Evolutionary conservation across 2,797 vertebrate genomes (phyloP), one percentile per base, ranked within the genome.

Genomic region (Galagoides demidoff): DNA sequence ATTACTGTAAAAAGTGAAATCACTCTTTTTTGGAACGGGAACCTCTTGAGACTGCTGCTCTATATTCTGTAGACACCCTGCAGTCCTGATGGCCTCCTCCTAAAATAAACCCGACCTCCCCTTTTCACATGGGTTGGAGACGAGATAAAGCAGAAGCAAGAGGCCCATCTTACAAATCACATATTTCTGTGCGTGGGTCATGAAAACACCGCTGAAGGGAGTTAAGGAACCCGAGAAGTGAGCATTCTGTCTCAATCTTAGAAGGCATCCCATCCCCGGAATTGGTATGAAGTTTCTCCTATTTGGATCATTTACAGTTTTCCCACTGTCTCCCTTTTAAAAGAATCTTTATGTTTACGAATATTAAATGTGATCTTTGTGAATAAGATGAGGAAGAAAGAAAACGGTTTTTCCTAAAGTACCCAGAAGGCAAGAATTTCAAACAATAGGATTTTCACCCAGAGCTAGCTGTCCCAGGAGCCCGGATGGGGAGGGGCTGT

Each of bases 1-100:
- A 98, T 98, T 98, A 97, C 85, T 87, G 52, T 29, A 84, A 89
- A 79, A 97, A 94, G 55, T 0, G 0, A 94, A 98, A 94, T 73
- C 92, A 74, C 25, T 97, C 95, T 90, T 97, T 81, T 64, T 85
- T 76, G 43, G 57, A 96, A 22, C 64, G 91, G 90, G 9, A 94
- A 4, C 43, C 94, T 43, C 94, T 95, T 14, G 52, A 49, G 29
- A 59, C 52, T 95, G 82, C 74, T 82, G 17, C 31, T 87, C 71
- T 87, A 0, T 25, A 37, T 55, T 88, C 66, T 31, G 3, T 0
- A 55, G 55, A 23, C 7, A 2, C 79, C 43, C 20, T 20, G 2
- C 3, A 34, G 27, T 12, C 12, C 49, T 16, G 25, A 25, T 52
- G 23, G 34, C 61, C 7, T 17, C 63, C 23, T 85, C 16, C 27